phyloP scores from a whole-genome alignment of 2,888 invertebrate species.

The Callinectes sapidus region DNA sequence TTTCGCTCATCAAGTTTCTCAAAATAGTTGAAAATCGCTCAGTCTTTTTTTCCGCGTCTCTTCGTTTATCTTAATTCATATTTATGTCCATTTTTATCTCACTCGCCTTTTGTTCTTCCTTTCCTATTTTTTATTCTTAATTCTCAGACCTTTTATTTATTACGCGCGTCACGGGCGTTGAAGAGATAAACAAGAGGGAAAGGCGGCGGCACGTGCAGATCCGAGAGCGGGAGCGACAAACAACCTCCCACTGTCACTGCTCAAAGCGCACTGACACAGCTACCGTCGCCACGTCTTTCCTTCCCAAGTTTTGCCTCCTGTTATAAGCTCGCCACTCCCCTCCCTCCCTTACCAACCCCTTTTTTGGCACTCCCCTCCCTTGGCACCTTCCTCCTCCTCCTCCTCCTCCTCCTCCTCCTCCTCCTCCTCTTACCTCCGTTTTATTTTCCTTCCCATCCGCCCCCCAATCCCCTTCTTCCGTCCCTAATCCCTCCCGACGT shows the following conservation, averaged over 20 bases:
- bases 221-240: neutral
- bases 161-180: neutral
- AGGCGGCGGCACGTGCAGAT: neutral
- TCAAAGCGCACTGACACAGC: neutral
- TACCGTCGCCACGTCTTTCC: neutral
- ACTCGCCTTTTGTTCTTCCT: neutral
- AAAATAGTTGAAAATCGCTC: neutral
- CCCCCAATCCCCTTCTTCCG: neutral
- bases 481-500: neutral
- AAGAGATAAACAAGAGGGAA: neutral
- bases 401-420: neutral
- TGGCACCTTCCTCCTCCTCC: neutral
- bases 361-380: neutral
- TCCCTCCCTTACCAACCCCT: neutral
- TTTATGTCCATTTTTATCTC: neutral
- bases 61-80: slow-evolving; percentile 10
- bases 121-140: neutral
- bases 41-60: neutral
- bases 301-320: neutral
- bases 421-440: neutral
- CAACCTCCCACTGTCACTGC: neutral
- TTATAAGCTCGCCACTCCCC: neutral
- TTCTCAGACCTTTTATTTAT: neutral
- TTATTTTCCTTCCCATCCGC: neutral
- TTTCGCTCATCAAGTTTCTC: neutral